These are phyloP conservation scores for Tachyglossus aculeatus DNA, from an alignment of 2,797 vertebrate genomes.

Conservation along the genomic window DNA sequence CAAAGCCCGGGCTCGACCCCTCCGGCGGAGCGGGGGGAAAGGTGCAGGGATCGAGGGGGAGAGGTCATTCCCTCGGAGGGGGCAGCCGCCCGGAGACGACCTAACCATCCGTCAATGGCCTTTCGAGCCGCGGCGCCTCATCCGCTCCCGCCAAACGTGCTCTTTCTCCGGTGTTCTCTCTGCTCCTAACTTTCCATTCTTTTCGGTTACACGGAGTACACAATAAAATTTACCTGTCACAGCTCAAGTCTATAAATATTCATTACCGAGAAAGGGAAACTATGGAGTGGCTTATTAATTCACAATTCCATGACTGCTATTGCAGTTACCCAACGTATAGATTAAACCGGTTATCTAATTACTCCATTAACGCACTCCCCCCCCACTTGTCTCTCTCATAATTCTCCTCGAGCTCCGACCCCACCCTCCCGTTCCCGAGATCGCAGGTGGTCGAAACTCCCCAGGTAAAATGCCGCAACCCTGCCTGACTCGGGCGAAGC, in stretches of 20 bases:
- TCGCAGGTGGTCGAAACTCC: not conserved
- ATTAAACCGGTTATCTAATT: not conserved
- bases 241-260: slow-evolving; percentile 7
- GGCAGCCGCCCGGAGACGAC: no score
- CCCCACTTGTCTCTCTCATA: not conserved
- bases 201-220: not conserved
- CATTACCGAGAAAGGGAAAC: slow-evolving; percentile 9
- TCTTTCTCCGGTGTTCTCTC: no score
- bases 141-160: no score
- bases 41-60: no score
- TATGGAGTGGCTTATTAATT: slow-evolving; percentile 8
- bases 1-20: no score
- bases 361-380: not conserved
- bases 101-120: no score
- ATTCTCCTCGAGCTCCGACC: not conserved
- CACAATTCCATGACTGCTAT: slow-evolving; percentile 5
- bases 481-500: not conserved
- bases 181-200: no score
- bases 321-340: not conserved
- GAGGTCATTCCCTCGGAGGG: no score
- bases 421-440: not conserved
- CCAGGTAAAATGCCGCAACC: not conserved
- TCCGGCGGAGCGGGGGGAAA: no score
- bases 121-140: no score
- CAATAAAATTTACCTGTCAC: slow-evolving; percentile 10